Evolutionary conservation across 2,888 invertebrate species (phyloP), one percentile per base, ranked within the genome.

Genomic region (Trileptium ribeirensis): DNA sequence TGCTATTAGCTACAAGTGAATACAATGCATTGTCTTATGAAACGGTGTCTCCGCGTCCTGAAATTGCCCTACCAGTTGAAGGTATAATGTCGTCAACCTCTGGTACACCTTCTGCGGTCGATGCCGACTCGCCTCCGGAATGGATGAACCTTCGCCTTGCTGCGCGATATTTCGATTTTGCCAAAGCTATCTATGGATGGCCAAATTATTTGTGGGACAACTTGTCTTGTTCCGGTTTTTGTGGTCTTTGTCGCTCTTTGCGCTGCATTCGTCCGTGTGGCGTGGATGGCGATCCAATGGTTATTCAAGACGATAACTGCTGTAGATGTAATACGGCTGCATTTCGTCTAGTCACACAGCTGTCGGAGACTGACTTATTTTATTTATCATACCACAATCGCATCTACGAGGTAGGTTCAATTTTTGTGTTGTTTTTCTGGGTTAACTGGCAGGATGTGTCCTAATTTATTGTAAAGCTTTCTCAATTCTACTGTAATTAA

Each of bases 161-260:
- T 0, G 88, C 92, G 81, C 93, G 95, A 89, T 95, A 93, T 87
- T 90, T 95, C 86, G 92, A 93, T 87, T 91, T 94, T 85, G 94
- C 95, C 0, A 92, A 94, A 88, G 94, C 94, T 1, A 93, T 94
- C 3, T 96, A 96, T 88, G 94, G 95, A 0, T 95, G 95, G 95
- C 93, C 95, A 0, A 93, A 94, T 86, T 94, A 94, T 82, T 90
- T 95, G 86, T 94, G 94, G 88, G 91, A 92, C 40, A 92, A 94
- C 87, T 92, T 93, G 83, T 34, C 74, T 1, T 92, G 92, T 83
- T 93, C 93, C 0, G 94, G 94, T 0, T 91, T 93, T 84, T 94
- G 93, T 89, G 92, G 92, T 84, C 89, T 95, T 81, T 91, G 93
- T 39, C 90, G 91, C 3, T 92, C 92, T 86, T 90, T 93, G 8